phyloP scores from a whole-genome alignment of 2,888 invertebrate species.

The Alitta virens region DNA sequence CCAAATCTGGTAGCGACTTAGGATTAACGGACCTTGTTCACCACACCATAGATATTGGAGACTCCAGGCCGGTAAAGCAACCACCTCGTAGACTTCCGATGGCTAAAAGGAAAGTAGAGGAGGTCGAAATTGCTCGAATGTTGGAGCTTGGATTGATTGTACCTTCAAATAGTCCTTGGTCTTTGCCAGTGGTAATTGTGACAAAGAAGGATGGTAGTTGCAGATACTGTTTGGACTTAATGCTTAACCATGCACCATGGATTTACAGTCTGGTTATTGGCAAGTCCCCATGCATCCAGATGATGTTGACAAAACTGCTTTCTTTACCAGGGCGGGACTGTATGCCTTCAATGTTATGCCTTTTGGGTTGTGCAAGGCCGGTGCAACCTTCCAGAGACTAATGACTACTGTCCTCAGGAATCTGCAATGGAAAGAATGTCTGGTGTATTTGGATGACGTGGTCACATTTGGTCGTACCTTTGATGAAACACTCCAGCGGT shows the following conservation, averaged over 20 bases:
- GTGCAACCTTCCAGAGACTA: not conserved
- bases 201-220: conserved; percentile 22
- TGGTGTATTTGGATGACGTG: not conserved
- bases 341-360: conserved; percentile 6
- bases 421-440: no score
- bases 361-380: conserved; percentile 7
- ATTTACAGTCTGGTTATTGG: conserved; percentile 27
- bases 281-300: conserved; percentile 24
- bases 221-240: conserved; percentile 27
- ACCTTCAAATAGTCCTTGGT: conserved; percentile 7
- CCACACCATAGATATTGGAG: not conserved
- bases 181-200: conserved; percentile 18
- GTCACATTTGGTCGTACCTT: not conserved
- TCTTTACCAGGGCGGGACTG: conserved; percentile 10
- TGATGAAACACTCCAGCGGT: not conserved
- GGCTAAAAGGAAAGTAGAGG: not conserved
- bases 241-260: conserved; percentile 16
- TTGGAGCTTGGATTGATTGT: not conserved
- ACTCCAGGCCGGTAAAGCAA: not conserved
- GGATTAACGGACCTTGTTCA: not conserved
- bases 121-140: not conserved
- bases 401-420: not conserved
- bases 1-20: not conserved
- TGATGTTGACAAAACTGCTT: conserved; percentile 28
- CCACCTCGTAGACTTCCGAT: not conserved